These are phyloP conservation scores for Agapostemon virescens DNA, from an alignment of 2,888 invertebrate genomes.

Conservation along the genomic window DNA sequence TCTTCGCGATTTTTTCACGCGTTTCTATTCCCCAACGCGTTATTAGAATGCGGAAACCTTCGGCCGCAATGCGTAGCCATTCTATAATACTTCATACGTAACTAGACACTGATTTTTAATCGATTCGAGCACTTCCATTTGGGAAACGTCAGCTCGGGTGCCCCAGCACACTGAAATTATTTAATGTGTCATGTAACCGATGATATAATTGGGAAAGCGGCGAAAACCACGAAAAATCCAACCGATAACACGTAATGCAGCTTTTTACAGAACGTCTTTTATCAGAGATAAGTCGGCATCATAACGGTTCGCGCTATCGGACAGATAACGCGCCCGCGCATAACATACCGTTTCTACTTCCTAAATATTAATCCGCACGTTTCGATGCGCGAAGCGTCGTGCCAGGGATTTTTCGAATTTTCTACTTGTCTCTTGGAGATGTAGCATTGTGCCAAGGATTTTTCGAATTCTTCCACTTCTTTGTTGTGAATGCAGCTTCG, in stretches of 20 bases:
- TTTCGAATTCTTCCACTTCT: not conserved
- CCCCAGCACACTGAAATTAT: not conserved
- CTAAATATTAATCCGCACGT: not conserved
- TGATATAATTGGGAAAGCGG: not conserved
- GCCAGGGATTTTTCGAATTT: no score
- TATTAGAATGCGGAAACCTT: conserved; percentile 42
- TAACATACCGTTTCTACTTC: not conserved
- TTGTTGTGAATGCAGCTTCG: no score
- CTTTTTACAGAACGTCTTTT: not conserved
- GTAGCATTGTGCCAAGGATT: not conserved
- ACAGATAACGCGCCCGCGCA: not conserved
- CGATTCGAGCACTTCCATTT: not conserved
- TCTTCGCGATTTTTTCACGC: conserved; percentile 24
- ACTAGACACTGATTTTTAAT: not conserved
- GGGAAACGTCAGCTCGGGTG: not conserved
- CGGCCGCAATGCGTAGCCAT: not conserved
- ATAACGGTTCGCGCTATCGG: not conserved
- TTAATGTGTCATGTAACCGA: not conserved
- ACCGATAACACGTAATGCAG: not conserved
- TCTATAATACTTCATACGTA: not conserved
- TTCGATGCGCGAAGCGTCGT: no score
- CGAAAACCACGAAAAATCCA: not conserved
- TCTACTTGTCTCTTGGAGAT: not conserved
- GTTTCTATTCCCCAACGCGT: conserved; percentile 17
- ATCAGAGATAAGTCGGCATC: not conserved